A percentile compares a stretch with the other conserved stretches of the same genome.
Conservation (phyloP, 2,888 invertebrate genomes). For the Oscheius onirici region DNA sequence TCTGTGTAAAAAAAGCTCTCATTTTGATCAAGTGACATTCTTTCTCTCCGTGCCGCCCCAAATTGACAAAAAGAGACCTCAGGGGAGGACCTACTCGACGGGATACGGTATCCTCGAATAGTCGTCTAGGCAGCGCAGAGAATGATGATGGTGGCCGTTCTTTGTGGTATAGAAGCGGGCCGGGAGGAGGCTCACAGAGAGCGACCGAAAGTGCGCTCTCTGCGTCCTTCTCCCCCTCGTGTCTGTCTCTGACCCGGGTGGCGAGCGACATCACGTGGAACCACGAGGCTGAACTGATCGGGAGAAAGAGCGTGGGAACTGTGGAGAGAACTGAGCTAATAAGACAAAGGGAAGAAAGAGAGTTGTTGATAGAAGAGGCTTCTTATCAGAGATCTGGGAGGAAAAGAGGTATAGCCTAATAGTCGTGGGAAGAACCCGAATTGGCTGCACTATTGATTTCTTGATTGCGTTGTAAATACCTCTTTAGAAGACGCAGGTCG, state of each 20-base stretch:
- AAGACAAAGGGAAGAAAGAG: not conserved
- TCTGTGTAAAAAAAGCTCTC: no score
- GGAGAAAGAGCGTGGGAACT: conserved; percentile 20
- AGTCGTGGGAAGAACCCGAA: not conserved
- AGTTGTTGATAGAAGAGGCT: not conserved
- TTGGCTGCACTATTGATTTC: no score
- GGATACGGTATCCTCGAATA: conserved; percentile 24
- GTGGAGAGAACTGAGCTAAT: not conserved
- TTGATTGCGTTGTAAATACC: no score
- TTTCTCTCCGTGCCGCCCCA: not conserved
- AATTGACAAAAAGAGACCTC: not conserved
- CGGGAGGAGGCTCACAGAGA: conserved; percentile 23
- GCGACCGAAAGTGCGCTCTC: conserved; percentile 24
- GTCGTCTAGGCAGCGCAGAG: conserved; percentile 23
- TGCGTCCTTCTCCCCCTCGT: conserved; percentile 12
- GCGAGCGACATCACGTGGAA: conserved; percentile 12
- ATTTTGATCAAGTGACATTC: not conserved
- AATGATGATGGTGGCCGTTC: conserved; percentile 32
- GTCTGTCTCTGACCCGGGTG: conserved; percentile 5
- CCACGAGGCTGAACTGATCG: not conserved
- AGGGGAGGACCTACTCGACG: not conserved
- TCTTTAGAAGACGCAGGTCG: no score
- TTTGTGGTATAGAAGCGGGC: conserved; percentile 18
- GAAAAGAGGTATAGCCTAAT: not conserved
- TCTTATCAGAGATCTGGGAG: conserved; percentile 11